Conservation (phyloP, 92 coral and sea anemone genomes). For the Muricea muricata region DNA sequence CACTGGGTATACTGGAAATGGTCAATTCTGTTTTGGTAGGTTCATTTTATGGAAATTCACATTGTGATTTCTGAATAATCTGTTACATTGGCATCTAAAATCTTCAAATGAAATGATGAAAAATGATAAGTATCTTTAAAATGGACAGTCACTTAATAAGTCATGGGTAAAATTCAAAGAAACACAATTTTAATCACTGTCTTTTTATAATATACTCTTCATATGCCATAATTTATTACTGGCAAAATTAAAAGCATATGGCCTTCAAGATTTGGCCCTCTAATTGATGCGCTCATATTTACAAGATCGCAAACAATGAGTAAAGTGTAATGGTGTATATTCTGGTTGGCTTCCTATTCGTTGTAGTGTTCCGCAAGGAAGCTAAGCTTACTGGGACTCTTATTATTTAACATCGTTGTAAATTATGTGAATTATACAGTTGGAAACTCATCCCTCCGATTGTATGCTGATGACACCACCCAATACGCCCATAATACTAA, state of each 20-base stretch:
- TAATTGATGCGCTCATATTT: slow-evolving; percentile 43
- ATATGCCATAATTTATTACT: slow-evolving; percentile 6
- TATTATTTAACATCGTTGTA: slow-evolving; percentile 57
- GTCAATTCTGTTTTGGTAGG: no score
- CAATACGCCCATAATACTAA: slow-evolving; percentile 20
- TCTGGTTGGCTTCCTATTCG: slow-evolving; percentile 67
- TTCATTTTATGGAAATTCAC: no score
- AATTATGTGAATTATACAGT: slow-evolving; percentile 31
- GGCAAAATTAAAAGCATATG: slow-evolving; percentile 32
- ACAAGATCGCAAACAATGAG: slow-evolving; percentile 51
- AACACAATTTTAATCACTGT: no score
- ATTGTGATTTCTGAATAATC: no score
- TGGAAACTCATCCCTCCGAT: slow-evolving; percentile 25
- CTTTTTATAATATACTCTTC: no score
- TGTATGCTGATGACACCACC: slow-evolving; percentile 45
- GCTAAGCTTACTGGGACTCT: slow-evolving; percentile 57
- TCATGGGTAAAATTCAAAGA: no score
- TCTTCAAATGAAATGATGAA: no score
- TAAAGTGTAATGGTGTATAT: slow-evolving; percentile 62
- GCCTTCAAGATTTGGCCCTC: slow-evolving; percentile 54
- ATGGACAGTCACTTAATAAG: no score
- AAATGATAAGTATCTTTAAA: no score
- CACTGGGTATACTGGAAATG: no score
- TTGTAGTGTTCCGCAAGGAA: slow-evolving; percentile 70
- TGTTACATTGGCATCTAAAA: no score